These are phyloP conservation scores for Microcebus jonahi DNA, from an alignment of 2,113 vertebrate species.

Conservation along the genomic window DNA sequence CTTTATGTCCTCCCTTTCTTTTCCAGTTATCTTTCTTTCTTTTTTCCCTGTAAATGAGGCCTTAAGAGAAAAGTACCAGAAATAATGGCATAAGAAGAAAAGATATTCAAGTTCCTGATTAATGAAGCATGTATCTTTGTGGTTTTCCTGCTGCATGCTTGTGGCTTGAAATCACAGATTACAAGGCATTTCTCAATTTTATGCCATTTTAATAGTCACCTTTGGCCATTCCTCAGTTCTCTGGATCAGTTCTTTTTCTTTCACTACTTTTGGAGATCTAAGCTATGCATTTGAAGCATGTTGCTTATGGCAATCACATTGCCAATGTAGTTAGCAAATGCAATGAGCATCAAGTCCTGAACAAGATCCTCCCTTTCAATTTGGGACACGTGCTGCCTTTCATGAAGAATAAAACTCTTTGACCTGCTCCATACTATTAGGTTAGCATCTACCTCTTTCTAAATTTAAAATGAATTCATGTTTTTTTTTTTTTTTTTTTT, in stretches of 20 bases:
- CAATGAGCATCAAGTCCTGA: not conserved
- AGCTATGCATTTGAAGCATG: not conserved
- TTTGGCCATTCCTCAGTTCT: not conserved
- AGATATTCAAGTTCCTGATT: not conserved
- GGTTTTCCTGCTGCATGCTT: not conserved
- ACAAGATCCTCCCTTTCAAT: not conserved
- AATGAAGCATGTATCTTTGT: not conserved
- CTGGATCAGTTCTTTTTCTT: not conserved
- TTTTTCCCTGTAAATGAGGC: constrained; percentile 4
- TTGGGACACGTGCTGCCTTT: not conserved
- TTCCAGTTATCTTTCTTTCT: not conserved
- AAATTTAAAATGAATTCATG: constrained; percentile 22
- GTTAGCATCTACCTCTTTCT: not conserved
- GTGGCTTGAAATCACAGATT: not conserved
- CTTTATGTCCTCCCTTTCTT: not conserved
- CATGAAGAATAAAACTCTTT: constrained; percentile 10
- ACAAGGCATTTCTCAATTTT: not conserved
- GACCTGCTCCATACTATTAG: not conserved
- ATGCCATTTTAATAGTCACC: not conserved
- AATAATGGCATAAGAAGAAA: not conserved
- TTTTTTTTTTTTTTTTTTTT: not conserved
- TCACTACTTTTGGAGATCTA: not conserved
- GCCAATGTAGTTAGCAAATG: not conserved
- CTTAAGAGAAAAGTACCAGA: not conserved
- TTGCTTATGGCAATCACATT: not conserved